A percentile compares a stretch with the other conserved stretches of the same genome.
Evolutionary conservation across 2,113 vertebrate species (phyloP).

Genomic region (Albula goreensis): DNA sequence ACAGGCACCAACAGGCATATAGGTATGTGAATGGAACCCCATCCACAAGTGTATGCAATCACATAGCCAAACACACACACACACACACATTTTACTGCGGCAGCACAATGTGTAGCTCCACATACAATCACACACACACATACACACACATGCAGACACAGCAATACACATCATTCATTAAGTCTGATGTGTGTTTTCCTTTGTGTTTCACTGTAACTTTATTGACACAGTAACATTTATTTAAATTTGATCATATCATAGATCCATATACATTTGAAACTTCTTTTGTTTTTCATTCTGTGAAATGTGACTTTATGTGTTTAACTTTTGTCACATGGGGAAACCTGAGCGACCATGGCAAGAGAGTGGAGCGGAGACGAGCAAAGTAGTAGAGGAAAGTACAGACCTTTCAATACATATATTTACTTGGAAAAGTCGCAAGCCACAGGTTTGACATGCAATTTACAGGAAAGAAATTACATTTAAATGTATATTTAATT

Average conservation of each 20-base stretch:
- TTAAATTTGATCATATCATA: too few species aligned
- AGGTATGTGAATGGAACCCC: not conserved
- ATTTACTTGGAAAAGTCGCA: too few species aligned
- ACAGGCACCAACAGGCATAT: constrained; percentile 14
- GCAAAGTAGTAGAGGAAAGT: not conserved
- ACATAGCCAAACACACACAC: not conserved
- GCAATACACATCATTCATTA: not conserved
- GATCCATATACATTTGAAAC: too few species aligned
- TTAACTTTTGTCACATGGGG: too few species aligned
- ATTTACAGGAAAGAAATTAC: not conserved
- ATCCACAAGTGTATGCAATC: constrained; percentile 16
- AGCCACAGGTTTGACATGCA: too few species aligned
- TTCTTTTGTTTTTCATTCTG: too few species aligned
- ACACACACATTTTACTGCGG: not conserved
- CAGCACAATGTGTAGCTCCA: not conserved
- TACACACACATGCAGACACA: not conserved
- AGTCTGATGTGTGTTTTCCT: too few species aligned
- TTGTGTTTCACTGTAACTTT: too few species aligned
- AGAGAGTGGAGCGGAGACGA: not conserved
- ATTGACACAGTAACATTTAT: too few species aligned
- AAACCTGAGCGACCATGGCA: too few species aligned
- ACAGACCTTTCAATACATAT: not conserved
- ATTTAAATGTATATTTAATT: not conserved
- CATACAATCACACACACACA: not conserved
- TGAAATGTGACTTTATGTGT: too few species aligned